phyloP scores from a whole-genome alignment of 2,113 vertebrate species.

The Cyanistes caeruleus region DNA sequence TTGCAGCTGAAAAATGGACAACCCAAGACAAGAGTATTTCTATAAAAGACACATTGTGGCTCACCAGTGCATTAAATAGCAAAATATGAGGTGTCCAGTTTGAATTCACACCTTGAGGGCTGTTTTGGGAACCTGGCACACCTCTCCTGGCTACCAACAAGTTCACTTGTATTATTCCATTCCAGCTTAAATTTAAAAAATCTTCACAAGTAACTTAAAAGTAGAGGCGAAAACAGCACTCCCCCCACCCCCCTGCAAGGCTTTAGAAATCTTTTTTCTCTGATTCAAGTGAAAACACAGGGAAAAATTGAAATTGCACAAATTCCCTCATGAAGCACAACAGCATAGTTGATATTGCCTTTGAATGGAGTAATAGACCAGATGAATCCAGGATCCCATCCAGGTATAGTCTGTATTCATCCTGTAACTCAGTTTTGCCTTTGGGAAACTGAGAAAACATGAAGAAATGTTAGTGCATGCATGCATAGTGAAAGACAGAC shows the following conservation, averaged over 20 bases:
- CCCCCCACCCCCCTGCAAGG: too few species aligned
- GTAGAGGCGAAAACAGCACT: neutral
- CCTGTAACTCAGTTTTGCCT: neutral
- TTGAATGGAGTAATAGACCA: neutral
- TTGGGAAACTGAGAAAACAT: neutral
- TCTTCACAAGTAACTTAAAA: neutral
- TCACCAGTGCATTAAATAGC: neutral
- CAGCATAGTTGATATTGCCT: neutral
- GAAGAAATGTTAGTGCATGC: neutral
- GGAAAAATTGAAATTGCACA: neutral
- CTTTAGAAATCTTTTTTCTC: neutral
- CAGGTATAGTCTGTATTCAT: neutral
- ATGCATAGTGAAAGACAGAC: rapidly evolving
- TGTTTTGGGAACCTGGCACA: neutral
- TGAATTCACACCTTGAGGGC: neutral
- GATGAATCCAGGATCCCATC: rapidly evolving
- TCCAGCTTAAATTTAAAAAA: neutral
- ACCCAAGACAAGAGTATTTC: neutral
- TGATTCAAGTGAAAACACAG: neutral
- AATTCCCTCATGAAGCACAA: neutral
- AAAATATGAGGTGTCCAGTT: neutral
- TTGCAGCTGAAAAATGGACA: neutral
- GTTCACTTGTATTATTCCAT: neutral
- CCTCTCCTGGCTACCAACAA: neutral
- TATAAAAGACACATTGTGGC: neutral